Percentiles rank a stretch among this genome's conserved stretches.
These are phyloP conservation scores for Hirtodrosophila duncani DNA, from an alignment of 2,888 invertebrate species.

Conservation along the genomic window DNA sequence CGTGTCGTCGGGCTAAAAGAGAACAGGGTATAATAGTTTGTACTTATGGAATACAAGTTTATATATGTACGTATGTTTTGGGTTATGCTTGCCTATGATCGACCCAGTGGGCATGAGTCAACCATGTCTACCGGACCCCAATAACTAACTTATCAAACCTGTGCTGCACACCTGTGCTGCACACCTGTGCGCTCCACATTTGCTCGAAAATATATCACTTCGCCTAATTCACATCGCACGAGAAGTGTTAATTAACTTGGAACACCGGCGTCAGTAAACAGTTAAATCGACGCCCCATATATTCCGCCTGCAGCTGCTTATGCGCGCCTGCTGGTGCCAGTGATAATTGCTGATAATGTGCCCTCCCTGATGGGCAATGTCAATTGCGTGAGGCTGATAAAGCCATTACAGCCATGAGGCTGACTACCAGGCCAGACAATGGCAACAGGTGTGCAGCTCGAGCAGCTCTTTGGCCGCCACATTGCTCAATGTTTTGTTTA, in stretches of 20 bases:
- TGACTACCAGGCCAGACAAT: constrained; percentile 9
- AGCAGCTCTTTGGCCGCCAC: constrained; percentile 16
- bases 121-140: too few species aligned
- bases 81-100: too few species aligned
- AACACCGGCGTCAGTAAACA: constrained; percentile 42
- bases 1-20: constrained; percentile 74
- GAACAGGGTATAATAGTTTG: too few species aligned
- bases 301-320: constrained; percentile 30
- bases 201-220: constrained; percentile 50
- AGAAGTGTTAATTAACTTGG: constrained; percentile 64
- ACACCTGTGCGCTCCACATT: constrained; percentile 57
- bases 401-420: constrained; percentile 31
- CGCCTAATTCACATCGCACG: constrained; percentile 57
- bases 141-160: constrained; percentile 41
- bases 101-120: too few species aligned
- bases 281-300: constrained; percentile 32
- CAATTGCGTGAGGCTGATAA: constrained; percentile 42
- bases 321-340: constrained; percentile 55
- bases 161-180: constrained; percentile 9
- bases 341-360: constrained; percentile 58
- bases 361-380: constrained; percentile 11
- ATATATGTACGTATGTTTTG: too few species aligned
- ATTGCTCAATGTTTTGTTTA: constrained; percentile 49
- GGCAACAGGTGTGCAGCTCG: constrained; percentile 52
- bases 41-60: too few species aligned